A percentile compares a stretch with the other conserved stretches of the same genome.
These are phyloP conservation scores for Paragorgia papillata DNA, from an alignment of 92 coral and sea anemone species.

Conservation along the genomic window DNA sequence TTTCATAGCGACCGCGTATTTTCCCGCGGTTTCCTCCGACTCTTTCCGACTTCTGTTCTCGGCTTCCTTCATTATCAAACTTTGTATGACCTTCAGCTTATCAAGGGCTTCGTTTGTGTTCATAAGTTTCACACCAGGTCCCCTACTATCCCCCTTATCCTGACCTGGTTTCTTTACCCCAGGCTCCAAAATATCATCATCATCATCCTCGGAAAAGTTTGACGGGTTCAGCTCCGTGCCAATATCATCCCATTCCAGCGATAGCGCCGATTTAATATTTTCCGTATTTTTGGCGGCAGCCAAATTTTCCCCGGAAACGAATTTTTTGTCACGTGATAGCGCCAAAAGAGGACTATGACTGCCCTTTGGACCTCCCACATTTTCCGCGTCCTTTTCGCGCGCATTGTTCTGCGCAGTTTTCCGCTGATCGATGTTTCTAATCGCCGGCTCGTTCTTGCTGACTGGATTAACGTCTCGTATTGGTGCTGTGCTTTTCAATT, in stretches of 20 bases:
- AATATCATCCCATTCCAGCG: constrained; percentile 41
- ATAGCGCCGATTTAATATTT: constrained; percentile 12
- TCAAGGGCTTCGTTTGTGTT: constrained; percentile 40
- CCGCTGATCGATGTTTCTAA: background rate
- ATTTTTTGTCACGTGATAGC: constrained; percentile 36
- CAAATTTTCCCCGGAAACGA: constrained; percentile 12
- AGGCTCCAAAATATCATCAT: background rate
- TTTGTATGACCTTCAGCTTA: constrained; percentile 33
- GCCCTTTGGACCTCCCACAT: constrained; percentile 1
- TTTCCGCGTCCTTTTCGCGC: background rate
- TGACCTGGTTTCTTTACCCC: background rate
- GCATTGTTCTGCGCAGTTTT: background rate
- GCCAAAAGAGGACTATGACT: constrained; percentile 35
- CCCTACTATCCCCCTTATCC: constrained; percentile 5
- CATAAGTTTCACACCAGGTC: constrained; percentile 45
- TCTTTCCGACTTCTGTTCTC: constrained; percentile 10
- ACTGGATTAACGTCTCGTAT: background rate
- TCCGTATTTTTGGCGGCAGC: background rate
- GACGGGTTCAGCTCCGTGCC: constrained; percentile 41
- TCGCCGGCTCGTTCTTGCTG: background rate
- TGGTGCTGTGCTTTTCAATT: background rate
- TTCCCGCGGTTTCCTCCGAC: constrained; percentile 29
- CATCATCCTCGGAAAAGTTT: constrained; percentile 39
- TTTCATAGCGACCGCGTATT: background rate
- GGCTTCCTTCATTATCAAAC: constrained; percentile 42